phyloP scores from a whole-genome alignment of 2,113 vertebrate genomes.

The Neolamprologus variostigma region DNA sequence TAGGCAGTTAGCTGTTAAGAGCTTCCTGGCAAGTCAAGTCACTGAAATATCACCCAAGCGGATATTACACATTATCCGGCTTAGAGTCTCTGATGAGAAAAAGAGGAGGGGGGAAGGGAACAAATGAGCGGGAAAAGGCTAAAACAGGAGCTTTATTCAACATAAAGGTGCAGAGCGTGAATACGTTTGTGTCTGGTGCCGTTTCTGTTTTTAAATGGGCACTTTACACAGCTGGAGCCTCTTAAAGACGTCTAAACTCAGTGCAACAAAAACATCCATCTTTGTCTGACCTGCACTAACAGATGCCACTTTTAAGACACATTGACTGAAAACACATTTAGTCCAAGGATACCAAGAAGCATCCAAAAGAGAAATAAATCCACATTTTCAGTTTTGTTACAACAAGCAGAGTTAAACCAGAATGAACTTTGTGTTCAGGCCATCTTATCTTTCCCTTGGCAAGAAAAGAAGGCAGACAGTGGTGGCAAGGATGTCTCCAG shows the following conservation, averaged over 20 bases:
- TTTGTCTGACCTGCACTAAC: background rate
- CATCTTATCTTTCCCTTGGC: slow-evolving; percentile 7
- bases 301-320: background rate
- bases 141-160: background rate
- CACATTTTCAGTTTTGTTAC: background rate
- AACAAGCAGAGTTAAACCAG: background rate
- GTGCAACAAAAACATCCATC: background rate
- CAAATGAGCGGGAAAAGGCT: background rate
- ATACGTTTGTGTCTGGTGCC: background rate
- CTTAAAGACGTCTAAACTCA: background rate
- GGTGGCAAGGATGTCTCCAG: background rate
- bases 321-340: background rate
- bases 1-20: background rate
- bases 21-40: slow-evolving; percentile 9
- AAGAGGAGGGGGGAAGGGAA: background rate
- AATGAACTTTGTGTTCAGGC: background rate
- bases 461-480: background rate
- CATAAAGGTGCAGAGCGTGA: background rate
- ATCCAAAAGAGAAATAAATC: background rate
- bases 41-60: slow-evolving; percentile 4
- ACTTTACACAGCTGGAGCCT: background rate
- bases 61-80: slow-evolving; percentile 29
- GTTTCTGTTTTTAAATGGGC: background rate
- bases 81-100: background rate
- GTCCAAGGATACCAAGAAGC: background rate